Evolutionary conservation across 2,113 vertebrate genomes (phyloP), one percentile per base, ranked within the genome.

Genomic region (Pipra filicauda): DNA sequence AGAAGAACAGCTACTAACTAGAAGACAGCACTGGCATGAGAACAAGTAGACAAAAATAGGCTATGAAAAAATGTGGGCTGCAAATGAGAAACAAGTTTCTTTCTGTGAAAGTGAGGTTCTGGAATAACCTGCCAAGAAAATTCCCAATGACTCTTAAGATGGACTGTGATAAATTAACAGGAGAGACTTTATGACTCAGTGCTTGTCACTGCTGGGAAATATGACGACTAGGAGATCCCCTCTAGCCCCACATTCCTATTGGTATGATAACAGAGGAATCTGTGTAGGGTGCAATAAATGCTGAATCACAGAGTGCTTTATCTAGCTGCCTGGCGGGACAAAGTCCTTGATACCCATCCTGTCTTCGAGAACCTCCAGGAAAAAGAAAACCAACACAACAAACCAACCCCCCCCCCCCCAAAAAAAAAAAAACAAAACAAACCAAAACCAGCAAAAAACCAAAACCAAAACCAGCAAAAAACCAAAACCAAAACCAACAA

Each of bases 31-130:
- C 0, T 96, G 95, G 89, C 95, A 84, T 85, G 80, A 95, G 77
- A 78, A 92, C 89, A 95, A 95, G 89, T 69, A 75, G 93, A 86
- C 89, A 95, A 96, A 97, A 95, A 96, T 96, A 97, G 93, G 76
- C 91, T 33, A 81, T 30, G 91, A 92, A 91, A 91, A 96, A 75
- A 93, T 89, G 95, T 96, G 93, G 91, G 94, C 91, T 95, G 89
- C 83, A 96, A 81, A 92, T 93, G 65, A 92, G 86, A 92, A 97
- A 89, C 69, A 91, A 93, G 91, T 91, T 95, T 95, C 91, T 87
- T 95, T 93, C 92, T 91, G 95, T 92, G 69, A 89, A 52, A 95
- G 30, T 52, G 61, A 95, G 59, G 91, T 85, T 95, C 89, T 93
- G 83, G 86, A 93, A 95, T 82, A 93, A 81, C 84, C 89, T 96